Conservation (phyloP, 2,113 vertebrate species). For the Lynx canadensis region DNA sequence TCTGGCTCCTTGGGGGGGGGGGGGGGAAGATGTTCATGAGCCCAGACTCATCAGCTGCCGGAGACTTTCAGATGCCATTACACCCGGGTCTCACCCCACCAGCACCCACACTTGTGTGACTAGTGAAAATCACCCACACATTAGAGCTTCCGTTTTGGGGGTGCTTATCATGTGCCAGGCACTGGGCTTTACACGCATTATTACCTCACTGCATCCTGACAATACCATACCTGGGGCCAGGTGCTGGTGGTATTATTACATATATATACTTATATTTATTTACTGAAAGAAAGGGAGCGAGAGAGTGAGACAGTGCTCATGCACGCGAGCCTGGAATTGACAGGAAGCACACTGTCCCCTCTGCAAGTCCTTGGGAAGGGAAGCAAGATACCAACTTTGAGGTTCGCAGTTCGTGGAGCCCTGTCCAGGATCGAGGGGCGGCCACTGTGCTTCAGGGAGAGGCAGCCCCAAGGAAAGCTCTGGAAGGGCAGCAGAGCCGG, state of each 20-base stretch:
- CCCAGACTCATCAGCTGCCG: rapidly evolving
- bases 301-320: background rate
- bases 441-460: background rate
- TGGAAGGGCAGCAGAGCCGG: background rate
- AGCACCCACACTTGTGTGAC: rapidly evolving
- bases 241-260: background rate
- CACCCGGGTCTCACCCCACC: background rate
- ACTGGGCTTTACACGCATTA: rapidly evolving
- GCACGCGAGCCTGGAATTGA: background rate
- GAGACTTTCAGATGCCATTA: background rate
- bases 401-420: background rate
- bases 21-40: background rate
- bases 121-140: background rate
- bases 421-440: background rate
- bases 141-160: background rate
- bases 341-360: background rate
- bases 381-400: background rate
- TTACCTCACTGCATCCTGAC: background rate
- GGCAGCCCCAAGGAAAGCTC: background rate
- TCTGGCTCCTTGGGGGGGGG: rapidly evolving
- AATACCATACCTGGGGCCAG: rapidly evolving
- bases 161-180: background rate
- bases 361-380: background rate
- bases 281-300: too few relatives aligned
- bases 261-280: background rate